These are phyloP conservation scores for Phoenicopterus ruber DNA, from an alignment of 2,113 vertebrate species.

Conservation along the genomic window DNA sequence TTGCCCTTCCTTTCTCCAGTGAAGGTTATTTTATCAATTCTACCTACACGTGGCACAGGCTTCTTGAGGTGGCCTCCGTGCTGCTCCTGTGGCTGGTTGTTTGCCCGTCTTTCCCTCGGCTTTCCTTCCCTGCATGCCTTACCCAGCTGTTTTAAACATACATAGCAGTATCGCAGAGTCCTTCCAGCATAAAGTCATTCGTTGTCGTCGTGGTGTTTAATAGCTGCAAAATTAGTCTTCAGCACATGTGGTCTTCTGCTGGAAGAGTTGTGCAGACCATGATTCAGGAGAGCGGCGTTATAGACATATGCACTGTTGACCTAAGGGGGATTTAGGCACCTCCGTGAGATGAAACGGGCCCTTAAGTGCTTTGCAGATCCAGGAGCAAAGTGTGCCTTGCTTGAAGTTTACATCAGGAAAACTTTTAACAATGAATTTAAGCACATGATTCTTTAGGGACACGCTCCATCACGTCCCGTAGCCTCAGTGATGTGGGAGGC, in stretches of 20 bases:
- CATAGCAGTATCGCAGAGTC: background rate
- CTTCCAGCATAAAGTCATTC: background rate
- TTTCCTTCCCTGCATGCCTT: background rate
- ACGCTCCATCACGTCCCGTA: rapidly evolving
- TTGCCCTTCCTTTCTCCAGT: background rate
- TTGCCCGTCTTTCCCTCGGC: rapidly evolving
- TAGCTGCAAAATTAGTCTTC: background rate
- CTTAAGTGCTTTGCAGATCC: background rate
- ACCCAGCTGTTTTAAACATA: background rate
- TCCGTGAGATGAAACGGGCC: rapidly evolving
- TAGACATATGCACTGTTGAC: background rate
- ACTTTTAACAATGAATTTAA: background rate
- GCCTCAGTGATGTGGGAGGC: background rate
- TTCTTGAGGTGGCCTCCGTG: background rate
- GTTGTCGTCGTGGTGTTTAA: background rate
- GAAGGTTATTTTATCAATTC: background rate
- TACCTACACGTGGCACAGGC: background rate
- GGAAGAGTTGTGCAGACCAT: rapidly evolving
- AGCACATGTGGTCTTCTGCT: background rate
- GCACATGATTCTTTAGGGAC: background rate
- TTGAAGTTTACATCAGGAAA: background rate
- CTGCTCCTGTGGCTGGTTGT: background rate
- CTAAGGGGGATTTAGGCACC: background rate
- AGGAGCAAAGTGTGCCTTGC: background rate
- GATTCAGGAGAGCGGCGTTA: background rate